These are phyloP conservation scores for Miltochrista miniata DNA, from an alignment of 2,888 invertebrate species.

Conservation along the genomic window DNA sequence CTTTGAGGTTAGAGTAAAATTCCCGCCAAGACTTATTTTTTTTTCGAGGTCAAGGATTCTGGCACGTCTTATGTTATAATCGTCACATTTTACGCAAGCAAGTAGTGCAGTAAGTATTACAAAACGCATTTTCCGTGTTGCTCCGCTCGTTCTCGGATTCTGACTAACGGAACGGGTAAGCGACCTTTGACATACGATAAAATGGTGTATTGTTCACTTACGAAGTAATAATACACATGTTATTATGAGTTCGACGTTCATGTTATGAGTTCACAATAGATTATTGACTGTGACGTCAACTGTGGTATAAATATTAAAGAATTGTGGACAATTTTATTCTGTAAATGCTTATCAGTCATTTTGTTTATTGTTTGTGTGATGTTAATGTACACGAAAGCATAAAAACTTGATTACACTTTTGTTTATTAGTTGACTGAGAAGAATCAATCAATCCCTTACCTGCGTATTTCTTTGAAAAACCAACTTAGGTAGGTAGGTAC, in stretches of 20 bases:
- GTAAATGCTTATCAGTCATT: background rate
- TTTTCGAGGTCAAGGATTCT: conserved; percentile 76
- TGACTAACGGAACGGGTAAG: conserved; percentile 12
- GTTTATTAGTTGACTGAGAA: no score
- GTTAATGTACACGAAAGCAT: no score
- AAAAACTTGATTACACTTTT: no score
- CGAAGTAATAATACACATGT: background rate
- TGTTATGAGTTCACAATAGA: background rate
- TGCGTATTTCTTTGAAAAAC: no score
- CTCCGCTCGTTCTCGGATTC: background rate
- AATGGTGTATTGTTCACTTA: background rate
- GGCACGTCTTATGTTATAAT: conserved; percentile 55
- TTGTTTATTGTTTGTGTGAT: no score
- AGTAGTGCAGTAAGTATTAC: conserved; percentile 5
- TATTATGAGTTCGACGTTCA: background rate
- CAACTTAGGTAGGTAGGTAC: no score
- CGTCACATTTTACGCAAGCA: conserved; percentile 23
- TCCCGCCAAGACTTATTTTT: conserved; percentile 76
- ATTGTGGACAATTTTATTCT: no score
- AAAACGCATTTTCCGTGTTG: conserved; percentile 10
- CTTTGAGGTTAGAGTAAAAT: conserved; percentile 68
- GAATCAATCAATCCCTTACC: no score
- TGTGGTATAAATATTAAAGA: background rate
- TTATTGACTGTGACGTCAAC: background rate
- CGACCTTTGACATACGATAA: conserved; percentile 21